Conservation (phyloP, 2,797 vertebrate genomes). For the Hemibagrus guttatus region DNA sequence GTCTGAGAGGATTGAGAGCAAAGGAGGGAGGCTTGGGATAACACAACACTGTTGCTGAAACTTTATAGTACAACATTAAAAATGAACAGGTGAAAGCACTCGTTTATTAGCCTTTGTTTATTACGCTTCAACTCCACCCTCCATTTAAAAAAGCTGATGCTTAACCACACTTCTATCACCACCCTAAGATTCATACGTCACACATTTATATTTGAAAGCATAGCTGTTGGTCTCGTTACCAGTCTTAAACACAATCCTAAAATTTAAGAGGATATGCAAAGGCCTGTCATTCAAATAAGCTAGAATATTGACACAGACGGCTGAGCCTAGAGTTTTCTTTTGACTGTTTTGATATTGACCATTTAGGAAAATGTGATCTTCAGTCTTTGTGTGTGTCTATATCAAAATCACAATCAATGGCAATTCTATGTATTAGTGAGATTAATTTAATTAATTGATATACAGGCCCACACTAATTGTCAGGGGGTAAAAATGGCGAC, state of each 20-base stretch:
- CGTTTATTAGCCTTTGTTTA: not conserved
- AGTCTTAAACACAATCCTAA: not conserved
- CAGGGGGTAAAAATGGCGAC: too few relatives aligned
- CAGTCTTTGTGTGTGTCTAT: too few relatives aligned
- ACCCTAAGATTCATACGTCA: constrained; percentile 10
- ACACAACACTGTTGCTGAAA: too few relatives aligned
- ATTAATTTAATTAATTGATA: too few relatives aligned
- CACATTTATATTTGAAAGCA: not conserved
- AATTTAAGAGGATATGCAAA: not conserved
- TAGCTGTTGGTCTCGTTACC: not conserved
- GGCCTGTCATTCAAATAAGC: not conserved
- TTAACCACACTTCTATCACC: not conserved
- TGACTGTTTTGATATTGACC: too few relatives aligned
- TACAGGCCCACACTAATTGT: too few relatives aligned
- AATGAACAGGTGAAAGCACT: not conserved
- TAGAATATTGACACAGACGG: not conserved
- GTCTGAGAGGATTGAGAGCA: too few relatives aligned
- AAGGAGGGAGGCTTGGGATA: too few relatives aligned
- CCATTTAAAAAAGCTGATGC: not conserved
- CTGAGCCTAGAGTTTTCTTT: too few relatives aligned
- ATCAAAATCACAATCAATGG: too few relatives aligned
- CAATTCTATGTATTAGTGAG: too few relatives aligned
- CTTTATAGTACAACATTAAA: constrained; percentile 9
- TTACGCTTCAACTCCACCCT: not conserved
- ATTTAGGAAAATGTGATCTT: too few relatives aligned